Percentiles rank a stretch among this genome's conserved stretches.
phyloP scores from a whole-genome alignment of 1,140 invertebrate species.

The Drosophila nasuta region DNA sequence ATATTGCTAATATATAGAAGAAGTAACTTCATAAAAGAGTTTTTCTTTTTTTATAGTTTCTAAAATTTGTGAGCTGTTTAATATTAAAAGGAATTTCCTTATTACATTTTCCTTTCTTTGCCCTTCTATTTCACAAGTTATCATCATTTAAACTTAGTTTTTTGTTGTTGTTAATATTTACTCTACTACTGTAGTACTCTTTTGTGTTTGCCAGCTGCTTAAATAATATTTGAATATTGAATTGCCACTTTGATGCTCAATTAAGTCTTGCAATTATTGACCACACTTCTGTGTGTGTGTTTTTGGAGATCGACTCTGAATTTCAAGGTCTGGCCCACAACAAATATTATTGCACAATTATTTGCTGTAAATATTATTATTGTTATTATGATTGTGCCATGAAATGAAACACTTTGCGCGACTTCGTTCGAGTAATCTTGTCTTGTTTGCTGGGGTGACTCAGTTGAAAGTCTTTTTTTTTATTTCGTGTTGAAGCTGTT shows the following conservation, averaged over 20 bases:
- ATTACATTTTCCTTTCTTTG: no score
- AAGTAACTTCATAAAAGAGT: no score
- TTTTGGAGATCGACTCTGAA: slow-evolving; percentile 8
- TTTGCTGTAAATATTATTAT: slow-evolving; percentile 64
- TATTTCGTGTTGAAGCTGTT: slow-evolving; percentile 3
- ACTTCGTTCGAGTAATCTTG: not conserved
- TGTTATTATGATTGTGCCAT: slow-evolving; percentile 39
- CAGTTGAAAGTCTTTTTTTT: slow-evolving; percentile 28
- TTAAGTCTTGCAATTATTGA: slow-evolving; percentile 59
- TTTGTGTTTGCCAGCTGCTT: not conserved
- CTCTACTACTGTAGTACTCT: no score
- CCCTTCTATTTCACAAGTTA: not conserved
- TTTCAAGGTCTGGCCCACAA: slow-evolving; percentile 32
- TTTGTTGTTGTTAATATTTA: not conserved
- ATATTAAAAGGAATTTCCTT: no score
- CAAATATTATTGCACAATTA: slow-evolving; percentile 67
- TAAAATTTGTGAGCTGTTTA: no score
- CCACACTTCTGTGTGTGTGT: slow-evolving; percentile 7
- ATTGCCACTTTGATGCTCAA: slow-evolving; percentile 42
- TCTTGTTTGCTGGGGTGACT: slow-evolving; percentile 15
- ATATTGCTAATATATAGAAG: no score
- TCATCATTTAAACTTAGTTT: not conserved
- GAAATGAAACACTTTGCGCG: slow-evolving; percentile 51
- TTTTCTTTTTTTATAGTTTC: no score
- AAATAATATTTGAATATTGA: slow-evolving; percentile 26